Evolutionary conservation across 2,888 invertebrate genomes (phyloP).

Genomic region (Agonopterix arenella): DNA sequence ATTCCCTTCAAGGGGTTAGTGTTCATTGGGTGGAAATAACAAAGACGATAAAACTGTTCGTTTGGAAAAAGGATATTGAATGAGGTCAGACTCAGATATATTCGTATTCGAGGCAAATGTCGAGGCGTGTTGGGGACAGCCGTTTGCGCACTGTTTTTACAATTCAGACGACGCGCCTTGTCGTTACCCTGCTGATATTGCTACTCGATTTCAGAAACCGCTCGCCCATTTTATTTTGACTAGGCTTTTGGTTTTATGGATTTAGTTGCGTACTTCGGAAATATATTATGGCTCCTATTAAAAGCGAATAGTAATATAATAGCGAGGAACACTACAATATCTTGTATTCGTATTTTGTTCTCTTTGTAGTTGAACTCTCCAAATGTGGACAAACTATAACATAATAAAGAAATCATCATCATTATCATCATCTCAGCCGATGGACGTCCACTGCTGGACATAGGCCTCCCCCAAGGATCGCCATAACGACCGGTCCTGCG

Average conservation of each 20-base stretch:
- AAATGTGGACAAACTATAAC: too few relatives aligned
- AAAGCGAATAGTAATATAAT: too few relatives aligned
- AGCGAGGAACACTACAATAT: too few relatives aligned
- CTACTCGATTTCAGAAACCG: conserved; percentile 22
- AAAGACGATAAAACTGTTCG: conserved; percentile 73
- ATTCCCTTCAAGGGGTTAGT: conserved; percentile 63
- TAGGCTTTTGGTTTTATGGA: conserved; percentile 11
- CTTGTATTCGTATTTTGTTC: too few relatives aligned
- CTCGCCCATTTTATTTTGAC: conserved; percentile 11
- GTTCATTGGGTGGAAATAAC: conserved; percentile 73
- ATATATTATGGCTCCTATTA: background rate
- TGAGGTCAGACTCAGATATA: conserved; percentile 69
- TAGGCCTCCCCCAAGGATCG: too few relatives aligned
- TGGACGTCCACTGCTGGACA: too few relatives aligned
- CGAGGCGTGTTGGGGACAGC: conserved; percentile 53
- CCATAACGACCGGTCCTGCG: too few relatives aligned
- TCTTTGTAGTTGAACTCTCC: too few relatives aligned
- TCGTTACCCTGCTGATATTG: conserved; percentile 39
- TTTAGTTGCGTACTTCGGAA: conserved; percentile 1
- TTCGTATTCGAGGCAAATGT: conserved; percentile 62
- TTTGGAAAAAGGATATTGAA: conserved; percentile 73
- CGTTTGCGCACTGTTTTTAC: conserved; percentile 57
- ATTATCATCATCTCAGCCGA: too few relatives aligned
- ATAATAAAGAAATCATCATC: too few relatives aligned
- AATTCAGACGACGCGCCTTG: conserved; percentile 33